Percentiles rank a stretch among this genome's conserved stretches.
Evolutionary conservation across 2,888 invertebrate genomes (phyloP).

Genomic region (Mesoligia furuncula): DNA sequence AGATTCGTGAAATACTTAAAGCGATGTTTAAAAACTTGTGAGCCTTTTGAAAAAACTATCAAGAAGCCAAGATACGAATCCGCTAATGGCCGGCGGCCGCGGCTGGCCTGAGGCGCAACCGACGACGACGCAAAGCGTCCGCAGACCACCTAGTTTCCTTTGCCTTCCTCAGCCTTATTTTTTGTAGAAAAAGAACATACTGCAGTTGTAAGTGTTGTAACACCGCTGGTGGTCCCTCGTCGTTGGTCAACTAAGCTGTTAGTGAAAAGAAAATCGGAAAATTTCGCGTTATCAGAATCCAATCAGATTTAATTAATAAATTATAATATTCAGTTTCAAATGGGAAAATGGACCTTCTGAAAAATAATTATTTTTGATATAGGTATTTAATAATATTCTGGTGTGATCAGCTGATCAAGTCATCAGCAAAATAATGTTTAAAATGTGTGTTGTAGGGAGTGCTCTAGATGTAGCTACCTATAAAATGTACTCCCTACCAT

Average conservation of each 20-base stretch:
- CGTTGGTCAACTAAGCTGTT: not conserved
- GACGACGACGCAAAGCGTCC: constrained; percentile 58
- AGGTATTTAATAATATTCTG: not conserved
- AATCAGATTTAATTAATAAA: constrained; percentile 1
- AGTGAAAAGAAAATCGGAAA: not conserved
- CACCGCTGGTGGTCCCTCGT: not conserved
- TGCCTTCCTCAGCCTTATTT: constrained; percentile 29
- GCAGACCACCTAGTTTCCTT: constrained; percentile 57
- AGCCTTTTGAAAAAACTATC: constrained; percentile 19
- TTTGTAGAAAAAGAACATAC: constrained; percentile 15
- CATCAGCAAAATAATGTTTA: not conserved
- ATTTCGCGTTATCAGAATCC: constrained; percentile 19
- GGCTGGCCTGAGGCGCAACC: constrained; percentile 40
- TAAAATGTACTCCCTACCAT: not conserved
- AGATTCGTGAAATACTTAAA: not conserved
- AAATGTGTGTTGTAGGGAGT: not conserved
- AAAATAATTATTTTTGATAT: not conserved
- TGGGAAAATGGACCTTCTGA: not conserved
- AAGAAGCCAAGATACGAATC: constrained; percentile 30
- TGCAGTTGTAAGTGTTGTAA: not conserved
- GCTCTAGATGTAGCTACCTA: not conserved
- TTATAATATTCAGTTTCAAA: not conserved
- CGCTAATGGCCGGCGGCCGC: constrained; percentile 53
- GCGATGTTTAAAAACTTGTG: not conserved
- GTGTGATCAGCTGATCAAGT: constrained; percentile 11